Percentiles rank a stretch among this genome's conserved stretches.
Evolutionary conservation across 30 jellyfish, hydroid and myxozoan genomes (phyloP).

Genomic region (Mastigias papua): DNA sequence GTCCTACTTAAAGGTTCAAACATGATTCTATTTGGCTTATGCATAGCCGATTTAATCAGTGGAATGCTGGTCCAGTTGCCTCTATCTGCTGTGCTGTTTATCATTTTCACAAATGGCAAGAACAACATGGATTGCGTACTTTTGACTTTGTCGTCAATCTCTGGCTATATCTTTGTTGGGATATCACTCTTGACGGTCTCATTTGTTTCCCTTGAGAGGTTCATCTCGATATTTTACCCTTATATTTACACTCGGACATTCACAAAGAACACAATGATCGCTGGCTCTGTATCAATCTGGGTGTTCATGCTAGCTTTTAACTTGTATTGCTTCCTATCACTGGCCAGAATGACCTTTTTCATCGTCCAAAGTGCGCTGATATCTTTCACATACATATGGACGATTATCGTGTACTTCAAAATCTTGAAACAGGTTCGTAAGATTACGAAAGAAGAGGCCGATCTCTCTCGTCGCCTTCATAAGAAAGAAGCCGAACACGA

Average conservation of each 20-base stretch:
- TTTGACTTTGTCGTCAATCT: slow-evolving; percentile 32
- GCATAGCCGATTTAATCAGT: slow-evolving; percentile 66
- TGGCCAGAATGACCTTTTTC: slow-evolving; percentile 38
- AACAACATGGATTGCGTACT: slow-evolving; percentile 44
- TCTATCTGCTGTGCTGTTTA: slow-evolving; percentile 40
- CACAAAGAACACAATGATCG: slow-evolving; percentile 29
- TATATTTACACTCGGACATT: slow-evolving; percentile 42
- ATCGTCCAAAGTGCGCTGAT: slow-evolving; percentile 60
- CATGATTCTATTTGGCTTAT: slow-evolving; percentile 40
- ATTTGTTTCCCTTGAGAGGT: slow-evolving; percentile 77
- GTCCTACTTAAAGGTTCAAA: slow-evolving; percentile 40
- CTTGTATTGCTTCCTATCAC: slow-evolving; percentile 45
- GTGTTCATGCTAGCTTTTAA: slow-evolving; percentile 1
- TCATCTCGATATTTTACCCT: slow-evolving; percentile 81
- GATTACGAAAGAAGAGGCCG: slow-evolving; percentile 50
- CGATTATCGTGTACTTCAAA: slow-evolving; percentile 57
- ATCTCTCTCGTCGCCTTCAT: slow-evolving; percentile 48
- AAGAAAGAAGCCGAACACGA: slow-evolving; percentile 53
- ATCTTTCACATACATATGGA: slow-evolving; percentile 65
- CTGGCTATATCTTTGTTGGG: slow-evolving; percentile 76
- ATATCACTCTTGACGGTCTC: slow-evolving; percentile 77
- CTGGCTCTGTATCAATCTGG: slow-evolving; percentile 69
- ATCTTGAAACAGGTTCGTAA: slow-evolving; percentile 60
- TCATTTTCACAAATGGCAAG: slow-evolving; percentile 17
- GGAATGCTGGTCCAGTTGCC: slow-evolving; percentile 70